phyloP scores from a whole-genome alignment of 2,888 invertebrate species.

The Steinernema hermaphroditum region DNA sequence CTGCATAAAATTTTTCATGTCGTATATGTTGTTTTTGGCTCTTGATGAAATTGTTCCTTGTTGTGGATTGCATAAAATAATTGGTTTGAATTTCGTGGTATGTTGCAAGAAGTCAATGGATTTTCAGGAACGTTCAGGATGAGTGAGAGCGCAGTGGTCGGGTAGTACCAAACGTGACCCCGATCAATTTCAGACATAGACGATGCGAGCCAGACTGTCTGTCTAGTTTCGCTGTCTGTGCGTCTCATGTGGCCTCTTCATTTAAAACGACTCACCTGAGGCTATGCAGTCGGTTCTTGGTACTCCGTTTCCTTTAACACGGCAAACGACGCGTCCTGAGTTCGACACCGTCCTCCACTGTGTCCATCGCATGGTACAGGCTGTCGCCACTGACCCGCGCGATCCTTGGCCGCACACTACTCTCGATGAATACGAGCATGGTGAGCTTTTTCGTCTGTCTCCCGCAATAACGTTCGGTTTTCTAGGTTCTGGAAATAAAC shows the following conservation, averaged over 20 bases:
- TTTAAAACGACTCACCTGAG: neutral
- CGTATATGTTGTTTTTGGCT: neutral
- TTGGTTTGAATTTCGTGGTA: too few species aligned
- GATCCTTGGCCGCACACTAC: neutral
- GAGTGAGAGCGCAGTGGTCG: too few species aligned
- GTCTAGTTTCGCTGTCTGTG: too few species aligned
- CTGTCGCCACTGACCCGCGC: neutral
- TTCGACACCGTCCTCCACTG: neutral
- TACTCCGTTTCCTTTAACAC: neutral
- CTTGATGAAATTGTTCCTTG: neutral
- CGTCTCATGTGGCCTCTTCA: too few species aligned
- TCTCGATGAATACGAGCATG: neutral
- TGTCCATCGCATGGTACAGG: neutral
- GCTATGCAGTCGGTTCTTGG: neutral
- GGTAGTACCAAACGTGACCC: too few species aligned
- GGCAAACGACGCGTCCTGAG: neutral
- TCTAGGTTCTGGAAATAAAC: neutral
- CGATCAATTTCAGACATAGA: too few species aligned
- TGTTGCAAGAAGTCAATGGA: too few species aligned
- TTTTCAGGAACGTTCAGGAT: too few species aligned
- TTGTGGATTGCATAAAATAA: too few species aligned
- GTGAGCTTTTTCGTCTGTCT: neutral
- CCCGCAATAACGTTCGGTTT: neutral
- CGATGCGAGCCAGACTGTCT: too few species aligned
- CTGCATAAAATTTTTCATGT: conserved; percentile 48